Conservation (phyloP, 1,140 invertebrate species). For the Procambarus clarkii region DNA sequence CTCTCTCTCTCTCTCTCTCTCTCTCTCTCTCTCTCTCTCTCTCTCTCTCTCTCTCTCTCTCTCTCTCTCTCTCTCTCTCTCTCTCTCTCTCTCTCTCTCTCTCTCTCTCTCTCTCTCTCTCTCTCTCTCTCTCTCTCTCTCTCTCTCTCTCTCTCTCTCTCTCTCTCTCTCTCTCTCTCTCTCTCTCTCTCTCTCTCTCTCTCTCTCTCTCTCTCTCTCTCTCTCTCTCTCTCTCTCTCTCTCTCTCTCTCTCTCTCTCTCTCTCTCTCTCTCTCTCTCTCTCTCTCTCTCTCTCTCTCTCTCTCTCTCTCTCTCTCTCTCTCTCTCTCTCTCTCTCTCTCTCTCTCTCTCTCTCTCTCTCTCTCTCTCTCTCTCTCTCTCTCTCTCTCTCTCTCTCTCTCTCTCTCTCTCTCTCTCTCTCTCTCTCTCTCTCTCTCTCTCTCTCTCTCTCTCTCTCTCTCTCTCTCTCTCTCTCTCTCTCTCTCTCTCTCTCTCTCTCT, state of each 20-base stretch:
- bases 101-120: conserved; percentile 9
- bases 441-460: conserved; percentile 9
- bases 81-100: conserved; percentile 9
- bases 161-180: conserved; percentile 9
- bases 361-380: conserved; percentile 9
- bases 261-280: conserved; percentile 9
- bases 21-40: conserved; percentile 9
- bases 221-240: conserved; percentile 9
- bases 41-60: conserved; percentile 9
- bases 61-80: conserved; percentile 9
- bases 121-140: conserved; percentile 9
- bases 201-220: conserved; percentile 9
- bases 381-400: conserved; percentile 9
- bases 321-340: conserved; percentile 9
- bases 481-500: conserved; percentile 9
- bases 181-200: conserved; percentile 9
- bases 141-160: conserved; percentile 9
- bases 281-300: conserved; percentile 9
- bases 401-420: conserved; percentile 9
- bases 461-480: conserved; percentile 9
- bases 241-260: conserved; percentile 9
- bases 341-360: conserved; percentile 9
- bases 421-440: conserved; percentile 9
- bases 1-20: conserved; percentile 9
- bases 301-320: conserved; percentile 9